Base-by-base conservation (phyloP, 2,797 vertebrate species). In the Prunella strophiata region DNA sequence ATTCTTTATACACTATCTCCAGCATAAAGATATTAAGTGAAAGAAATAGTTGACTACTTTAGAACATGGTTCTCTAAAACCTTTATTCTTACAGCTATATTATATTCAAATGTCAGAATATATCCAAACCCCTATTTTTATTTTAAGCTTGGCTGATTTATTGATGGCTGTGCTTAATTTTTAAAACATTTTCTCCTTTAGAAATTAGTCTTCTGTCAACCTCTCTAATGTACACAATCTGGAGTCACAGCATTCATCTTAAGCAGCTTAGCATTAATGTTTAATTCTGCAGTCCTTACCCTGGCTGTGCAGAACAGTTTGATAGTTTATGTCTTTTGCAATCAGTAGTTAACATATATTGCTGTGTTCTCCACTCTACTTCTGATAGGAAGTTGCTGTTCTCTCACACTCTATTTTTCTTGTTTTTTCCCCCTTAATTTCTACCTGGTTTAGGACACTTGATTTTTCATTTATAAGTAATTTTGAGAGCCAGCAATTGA, bases 121-220 rank as follows among this genome's bases (percentile, higher is more conserved):
- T 7, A 87, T 79, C n/a, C 93, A 95, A 96, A 77, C 51, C 19
- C 48, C 40, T 91, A 63, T 91, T 96, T 96, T 95, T 87, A 95
- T 93, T 96, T 97, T 91, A 97, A 96, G 91, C 75, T 65, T 93
- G 77, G 85, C 55, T 97, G 91, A 97, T 96, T 95, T 97, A 97
- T 97, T 96, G 92, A 97, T 96, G 94, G 63, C 68, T 93, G 47
- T 94, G 73, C 92, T 97, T 98, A 97, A 97, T 96, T 97, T 97
- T 98, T 96, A 97, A 97, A 97, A 95, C 66, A 94, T 92, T 97
- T 96, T 95, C 89, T 96, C 91, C 78, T 88, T 96, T 70, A 85
- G 89, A 97, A 97, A 97, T 97, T 96, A 95, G 91, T 96, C 84
- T 94, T 96, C 94, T 97, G 87, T 95, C 95, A 97, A 80, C 73